A percentile compares a stretch with the other conserved stretches of the same genome.
Conservation (phyloP, 2,113 vertebrate species). For the Trematomus loennbergii region DNA sequence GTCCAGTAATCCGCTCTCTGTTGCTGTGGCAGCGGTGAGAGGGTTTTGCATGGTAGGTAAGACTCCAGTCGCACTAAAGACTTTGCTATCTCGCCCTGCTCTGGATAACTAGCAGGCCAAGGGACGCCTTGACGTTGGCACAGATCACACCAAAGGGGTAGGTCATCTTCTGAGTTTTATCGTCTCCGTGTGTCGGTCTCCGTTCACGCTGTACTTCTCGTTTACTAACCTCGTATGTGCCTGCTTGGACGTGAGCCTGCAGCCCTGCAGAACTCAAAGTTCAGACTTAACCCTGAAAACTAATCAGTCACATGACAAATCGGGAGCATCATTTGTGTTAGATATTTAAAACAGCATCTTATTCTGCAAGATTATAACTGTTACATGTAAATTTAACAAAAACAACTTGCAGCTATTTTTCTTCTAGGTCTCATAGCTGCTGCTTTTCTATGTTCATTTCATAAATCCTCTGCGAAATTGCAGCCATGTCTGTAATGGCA, state of each 20-base stretch:
- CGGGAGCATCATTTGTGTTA: constrained; percentile 24
- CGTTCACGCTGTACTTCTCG: constrained; percentile 11
- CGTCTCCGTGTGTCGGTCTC: constrained; percentile 27
- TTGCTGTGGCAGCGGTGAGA: constrained; percentile 90
- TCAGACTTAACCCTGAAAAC: constrained; percentile 50
- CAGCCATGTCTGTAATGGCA: neutral
- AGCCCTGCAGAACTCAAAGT: constrained; percentile 50
- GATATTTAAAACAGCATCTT: constrained; percentile 32
- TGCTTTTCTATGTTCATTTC: constrained; percentile 32
- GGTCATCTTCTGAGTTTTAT: constrained; percentile 59
- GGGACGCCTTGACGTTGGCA: constrained; percentile 67
- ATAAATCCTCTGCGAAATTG: constrained; percentile 44
- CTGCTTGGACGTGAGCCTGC: constrained; percentile 22
- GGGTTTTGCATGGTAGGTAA: constrained; percentile 86
- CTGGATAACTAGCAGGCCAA: constrained; percentile 80
- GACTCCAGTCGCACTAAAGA: constrained; percentile 78
- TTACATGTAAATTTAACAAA: constrained; percentile 33
- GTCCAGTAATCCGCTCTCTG: constrained; percentile 91
- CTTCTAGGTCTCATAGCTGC: constrained; percentile 25
- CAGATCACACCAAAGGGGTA: constrained; percentile 82
- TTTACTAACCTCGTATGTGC: constrained; percentile 33
- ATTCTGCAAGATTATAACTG: constrained; percentile 42
- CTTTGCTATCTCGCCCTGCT: constrained; percentile 76
- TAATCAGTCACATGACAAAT: constrained; percentile 47
- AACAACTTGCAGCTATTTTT: constrained; percentile 37